Evolutionary conservation across 2,888 invertebrate species (phyloP).

Genomic region (Rhimphoctona megacephalus): DNA sequence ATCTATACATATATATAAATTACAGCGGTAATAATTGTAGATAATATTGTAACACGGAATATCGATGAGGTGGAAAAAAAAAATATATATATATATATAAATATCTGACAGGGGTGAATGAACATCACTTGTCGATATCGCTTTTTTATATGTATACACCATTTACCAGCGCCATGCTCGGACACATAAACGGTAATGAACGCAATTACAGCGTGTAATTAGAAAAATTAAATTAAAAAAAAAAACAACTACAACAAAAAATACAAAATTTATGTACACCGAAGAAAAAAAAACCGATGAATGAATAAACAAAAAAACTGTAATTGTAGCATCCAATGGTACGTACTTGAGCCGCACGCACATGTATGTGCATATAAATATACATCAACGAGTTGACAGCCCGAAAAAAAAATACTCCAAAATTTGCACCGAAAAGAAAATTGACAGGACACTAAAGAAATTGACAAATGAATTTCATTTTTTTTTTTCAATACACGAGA

Average conservation of each 20-base stretch:
- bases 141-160: constrained; percentile 72
- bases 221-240: constrained; percentile 33
- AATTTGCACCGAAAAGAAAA: constrained; percentile 21
- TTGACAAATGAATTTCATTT: not conserved
- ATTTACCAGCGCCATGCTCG: constrained; percentile 56
- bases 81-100: constrained; percentile 49
- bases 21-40: constrained; percentile 68
- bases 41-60: constrained; percentile 66
- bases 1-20: constrained; percentile 52
- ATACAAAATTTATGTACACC: constrained; percentile 48
- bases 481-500: not conserved
- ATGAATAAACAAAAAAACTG: constrained; percentile 27
- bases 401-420: not conserved
- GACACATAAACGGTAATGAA: constrained; percentile 55
- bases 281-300: constrained; percentile 12
- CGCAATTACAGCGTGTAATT: constrained; percentile 34
- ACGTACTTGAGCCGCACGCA: constrained; percentile 40
- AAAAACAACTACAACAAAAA: not conserved
- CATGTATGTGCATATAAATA: constrained; percentile 2
- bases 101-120: constrained; percentile 42
- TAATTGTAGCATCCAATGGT: constrained; percentile 39
- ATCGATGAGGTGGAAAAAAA: constrained; percentile 37
- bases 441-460: not conserved
- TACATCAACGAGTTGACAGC: constrained; percentile 29
- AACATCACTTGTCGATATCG: constrained; percentile 67